These are phyloP conservation scores for Thysanoteuthis rhombus DNA, from an alignment of 2,888 invertebrate species.

Conservation along the genomic window DNA sequence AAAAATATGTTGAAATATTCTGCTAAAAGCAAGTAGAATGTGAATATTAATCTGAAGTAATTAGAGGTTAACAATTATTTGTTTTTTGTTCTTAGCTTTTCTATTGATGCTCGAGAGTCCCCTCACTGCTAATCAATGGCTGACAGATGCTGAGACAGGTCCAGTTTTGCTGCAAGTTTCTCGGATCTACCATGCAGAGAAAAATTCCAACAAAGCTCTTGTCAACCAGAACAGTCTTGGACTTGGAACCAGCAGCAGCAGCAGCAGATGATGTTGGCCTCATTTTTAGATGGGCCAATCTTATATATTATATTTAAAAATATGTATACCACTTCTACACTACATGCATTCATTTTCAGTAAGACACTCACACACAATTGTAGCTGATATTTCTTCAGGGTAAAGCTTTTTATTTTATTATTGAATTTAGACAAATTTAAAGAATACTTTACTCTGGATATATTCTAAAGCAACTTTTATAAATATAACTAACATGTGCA, in stretches of 20 bases:
- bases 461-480: not conserved
- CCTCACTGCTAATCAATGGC: conserved; percentile 74
- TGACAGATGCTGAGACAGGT: conserved; percentile 77
- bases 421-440: no score
- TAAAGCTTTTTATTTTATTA: not conserved
- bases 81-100: conserved; percentile 71
- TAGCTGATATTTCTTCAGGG: not conserved
- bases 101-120: conserved; percentile 77
- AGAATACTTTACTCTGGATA: no score
- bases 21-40: no score
- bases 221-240: conserved; percentile 24
- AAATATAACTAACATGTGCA: not conserved
- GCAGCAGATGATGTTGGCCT: conserved; percentile 19
- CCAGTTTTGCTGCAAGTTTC: conserved; percentile 77
- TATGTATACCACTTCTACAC: not conserved
- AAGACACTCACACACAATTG: not conserved
- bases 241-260: conserved; percentile 24
- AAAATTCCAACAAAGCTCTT: conserved; percentile 47
- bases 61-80: not conserved
- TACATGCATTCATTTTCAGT: not conserved
- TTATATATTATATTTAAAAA: not conserved
- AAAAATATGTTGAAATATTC: no score
- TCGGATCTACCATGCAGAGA: conserved; percentile 68
- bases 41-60: not conserved
- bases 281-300: not conserved